Evolutionary conservation across 2,113 vertebrate genomes (phyloP), one percentile per base, ranked within the genome.

Genomic region (Marcusenius ussheri): DNA sequence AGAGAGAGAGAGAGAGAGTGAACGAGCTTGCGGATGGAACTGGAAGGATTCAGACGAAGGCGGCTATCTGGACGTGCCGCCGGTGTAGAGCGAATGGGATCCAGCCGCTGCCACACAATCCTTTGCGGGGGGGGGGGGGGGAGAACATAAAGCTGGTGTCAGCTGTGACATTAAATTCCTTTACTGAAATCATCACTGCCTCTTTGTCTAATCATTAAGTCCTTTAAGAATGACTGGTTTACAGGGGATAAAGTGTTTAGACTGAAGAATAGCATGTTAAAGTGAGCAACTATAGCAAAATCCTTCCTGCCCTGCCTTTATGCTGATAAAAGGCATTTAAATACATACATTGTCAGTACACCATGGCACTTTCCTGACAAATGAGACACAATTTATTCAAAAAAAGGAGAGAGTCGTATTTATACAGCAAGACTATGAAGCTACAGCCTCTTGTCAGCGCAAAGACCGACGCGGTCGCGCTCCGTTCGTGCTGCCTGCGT

Each of bases 91-190:
- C 42, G 45, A 88, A 70, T 56, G 11, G 62, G 88, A 88, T 58
- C 87, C 56, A n/a, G 11, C n/a, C 62, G 11, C 11, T 74, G 46
- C 24, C 24, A 11, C 50, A 70, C 27, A 88, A 70, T 46, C 53
- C 53, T 88, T 62, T 21, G 19, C 17, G 8, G 21, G 50, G 19
- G 31, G 19, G 5, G 39, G n/a, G 31, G 27, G 27, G 17, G 27
- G 11, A 15, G 27, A 4, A 62, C 35, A 45, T 42, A 62, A 88
- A 24, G 27, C 17, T 21, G 35, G 51, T 88, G 87, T 88, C 42
- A 62, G 51, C 39, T 88, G 87, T 88, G 87, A 88, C 50, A 87
- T 87, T 87, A 53, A 15, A 87, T 87, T 53, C 50, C 85, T 56
- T 87, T 56, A 47, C 19, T 87, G 49, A 87, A 87, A 87, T 56